phyloP scores from a whole-genome alignment of 2,113 vertebrate genomes.

The Otis tarda region DNA sequence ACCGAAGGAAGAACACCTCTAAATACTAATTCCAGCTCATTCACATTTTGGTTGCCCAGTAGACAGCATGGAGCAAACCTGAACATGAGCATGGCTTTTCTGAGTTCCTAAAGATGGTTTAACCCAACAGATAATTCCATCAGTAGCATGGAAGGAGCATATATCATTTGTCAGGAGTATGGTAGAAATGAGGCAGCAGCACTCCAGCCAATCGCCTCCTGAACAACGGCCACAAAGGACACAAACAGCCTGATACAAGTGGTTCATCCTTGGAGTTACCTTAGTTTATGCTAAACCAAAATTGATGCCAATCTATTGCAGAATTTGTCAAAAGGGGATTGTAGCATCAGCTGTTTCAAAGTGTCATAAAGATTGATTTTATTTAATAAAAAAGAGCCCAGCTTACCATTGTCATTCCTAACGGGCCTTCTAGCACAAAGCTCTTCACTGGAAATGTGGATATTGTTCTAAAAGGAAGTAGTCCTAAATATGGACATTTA shows the following conservation, averaged over 20 bases:
- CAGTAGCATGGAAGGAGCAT: neutral
- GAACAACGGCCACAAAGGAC: neutral
- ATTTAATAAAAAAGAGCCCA: neutral
- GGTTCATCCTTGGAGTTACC: neutral
- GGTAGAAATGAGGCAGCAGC: neutral
- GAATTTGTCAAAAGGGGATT: neutral
- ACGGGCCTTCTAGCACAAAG: neutral
- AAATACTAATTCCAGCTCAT: neutral
- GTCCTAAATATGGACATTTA: neutral
- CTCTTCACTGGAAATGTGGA: neutral
- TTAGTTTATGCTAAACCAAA: neutral
- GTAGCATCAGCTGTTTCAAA: neutral
- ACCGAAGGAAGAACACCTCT: neutral
- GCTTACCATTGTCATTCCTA: neutral
- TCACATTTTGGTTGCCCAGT: neutral
- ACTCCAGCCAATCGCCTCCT: neutral
- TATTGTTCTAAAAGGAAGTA: neutral
- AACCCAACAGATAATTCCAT: neutral
- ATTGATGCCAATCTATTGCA: neutral
- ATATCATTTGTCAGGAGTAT: neutral
- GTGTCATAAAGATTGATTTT: neutral
- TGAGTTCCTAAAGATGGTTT: neutral
- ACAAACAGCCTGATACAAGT: neutral
- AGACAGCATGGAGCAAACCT: neutral
- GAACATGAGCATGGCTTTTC: neutral